A percentile compares a stretch with the other conserved stretches of the same genome.
Evolutionary conservation across 2,113 vertebrate genomes (phyloP).

Genomic region (Tylochromis polylepis): DNA sequence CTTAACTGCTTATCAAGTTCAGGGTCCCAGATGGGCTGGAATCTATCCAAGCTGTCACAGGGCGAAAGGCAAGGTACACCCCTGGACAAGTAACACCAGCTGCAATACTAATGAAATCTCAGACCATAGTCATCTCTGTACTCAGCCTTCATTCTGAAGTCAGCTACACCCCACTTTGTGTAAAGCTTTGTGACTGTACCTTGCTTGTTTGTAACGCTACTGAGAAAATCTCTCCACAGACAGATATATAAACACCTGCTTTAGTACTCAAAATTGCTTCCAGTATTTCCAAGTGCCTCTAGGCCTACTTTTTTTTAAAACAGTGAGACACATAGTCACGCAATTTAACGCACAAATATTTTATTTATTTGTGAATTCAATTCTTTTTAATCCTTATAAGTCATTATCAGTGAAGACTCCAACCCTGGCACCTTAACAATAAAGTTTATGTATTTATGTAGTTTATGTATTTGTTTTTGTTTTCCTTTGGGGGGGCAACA

Average conservation of each 20-base stretch:
- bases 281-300: background rate
- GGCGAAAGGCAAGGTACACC: background rate
- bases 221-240: background rate
- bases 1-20: background rate
- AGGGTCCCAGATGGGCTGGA: background rate
- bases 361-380: background rate
- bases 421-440: rapidly evolving
- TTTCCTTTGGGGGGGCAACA: background rate
- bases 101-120: background rate
- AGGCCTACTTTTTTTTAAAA: background rate
- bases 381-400: background rate
- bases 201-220: background rate
- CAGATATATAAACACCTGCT: background rate
- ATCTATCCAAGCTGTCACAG: background rate
- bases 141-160: rapidly evolving
- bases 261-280: no score
- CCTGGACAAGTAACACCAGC: background rate
- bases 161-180: background rate
- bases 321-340: background rate
- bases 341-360: background rate
- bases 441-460: no score
- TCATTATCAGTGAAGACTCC: background rate
- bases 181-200: background rate
- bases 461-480: background rate
- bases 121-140: background rate